Evolutionary conservation across 2,797 vertebrate species (phyloP).

Genomic region (Acipenser ruthenus): DNA sequence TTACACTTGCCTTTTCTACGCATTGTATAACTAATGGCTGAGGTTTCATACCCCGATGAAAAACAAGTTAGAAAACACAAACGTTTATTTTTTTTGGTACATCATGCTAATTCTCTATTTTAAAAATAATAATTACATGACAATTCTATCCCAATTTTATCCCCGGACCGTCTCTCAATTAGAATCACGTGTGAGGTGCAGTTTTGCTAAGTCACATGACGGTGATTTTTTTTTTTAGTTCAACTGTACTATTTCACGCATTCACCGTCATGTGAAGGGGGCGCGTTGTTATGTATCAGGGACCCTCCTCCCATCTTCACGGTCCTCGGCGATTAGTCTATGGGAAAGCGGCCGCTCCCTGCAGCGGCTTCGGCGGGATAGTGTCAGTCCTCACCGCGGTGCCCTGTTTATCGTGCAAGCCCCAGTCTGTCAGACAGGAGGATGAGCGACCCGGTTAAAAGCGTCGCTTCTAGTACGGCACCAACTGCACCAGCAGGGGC

Average conservation of each 20-base stretch:
- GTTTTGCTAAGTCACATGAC: constrained; percentile 15
- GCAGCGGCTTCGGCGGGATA: constrained; percentile 47
- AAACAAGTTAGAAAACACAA: too few relatives aligned
- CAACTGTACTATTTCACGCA: constrained; percentile 37
- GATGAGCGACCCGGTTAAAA: constrained; percentile 58
- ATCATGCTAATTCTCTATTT: too few relatives aligned
- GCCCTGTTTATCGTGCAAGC: constrained; percentile 46
- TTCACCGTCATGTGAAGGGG: constrained; percentile 46
- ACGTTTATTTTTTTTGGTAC: too few relatives aligned
- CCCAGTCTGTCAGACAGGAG: constrained; percentile 10
- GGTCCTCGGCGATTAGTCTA: constrained; percentile 35
- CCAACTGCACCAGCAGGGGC: constrained; percentile 40
- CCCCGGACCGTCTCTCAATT: too few relatives aligned
- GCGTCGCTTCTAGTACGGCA: constrained; percentile 42
- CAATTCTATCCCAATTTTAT: too few relatives aligned
- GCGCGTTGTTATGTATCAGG: constrained; percentile 6
- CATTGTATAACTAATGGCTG: too few relatives aligned
- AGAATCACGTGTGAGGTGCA: too few relatives aligned
- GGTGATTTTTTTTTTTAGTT: constrained; percentile 33
- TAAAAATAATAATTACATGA: too few relatives aligned
- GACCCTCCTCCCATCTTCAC: constrained; percentile 30
- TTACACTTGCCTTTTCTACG: too few relatives aligned
- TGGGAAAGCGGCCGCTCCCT: constrained; percentile 57
- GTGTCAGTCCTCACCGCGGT: constrained; percentile 51
- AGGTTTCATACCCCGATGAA: too few relatives aligned